Evolutionary conservation across 2,888 invertebrate genomes (phyloP).

Genomic region (Scelioninae gen. 2): DNA sequence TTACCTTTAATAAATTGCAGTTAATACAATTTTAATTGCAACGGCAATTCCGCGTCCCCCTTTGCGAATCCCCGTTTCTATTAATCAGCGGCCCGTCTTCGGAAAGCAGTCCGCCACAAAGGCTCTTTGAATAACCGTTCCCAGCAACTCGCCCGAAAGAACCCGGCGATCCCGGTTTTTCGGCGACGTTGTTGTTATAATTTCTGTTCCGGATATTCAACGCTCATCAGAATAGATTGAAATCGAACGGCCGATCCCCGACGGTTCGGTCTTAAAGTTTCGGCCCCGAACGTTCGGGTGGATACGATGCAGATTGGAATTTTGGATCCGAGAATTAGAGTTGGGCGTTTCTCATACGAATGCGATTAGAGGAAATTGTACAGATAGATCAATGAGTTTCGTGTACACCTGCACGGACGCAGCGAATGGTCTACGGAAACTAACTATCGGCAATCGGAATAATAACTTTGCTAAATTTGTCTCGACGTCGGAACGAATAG

Average conservation of each 20-base stretch:
- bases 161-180: slow-evolving; percentile 14
- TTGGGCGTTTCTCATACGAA: slow-evolving; percentile 54
- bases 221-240: slow-evolving; percentile 47
- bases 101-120: slow-evolving; percentile 28
- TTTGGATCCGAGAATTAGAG: no score
- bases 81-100: slow-evolving; percentile 19
- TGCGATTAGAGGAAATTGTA: slow-evolving; percentile 53
- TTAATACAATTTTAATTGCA: no score
- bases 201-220: slow-evolving; percentile 39
- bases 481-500: slow-evolving; percentile 8
- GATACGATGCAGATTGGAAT: no score
- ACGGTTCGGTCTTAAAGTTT: slow-evolving; percentile 44
- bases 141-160: neutral
- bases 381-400: slow-evolving; percentile 50
- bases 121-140: slow-evolving; percentile 9
- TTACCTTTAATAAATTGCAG: no score
- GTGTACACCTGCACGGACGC: slow-evolving; percentile 20
- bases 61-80: slow-evolving; percentile 24
- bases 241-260: slow-evolving; percentile 39
- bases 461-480: slow-evolving; percentile 44
- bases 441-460: slow-evolving; percentile 40
- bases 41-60: no score
- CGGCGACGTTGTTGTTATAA: slow-evolving; percentile 31
- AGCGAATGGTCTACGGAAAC: slow-evolving; percentile 44
- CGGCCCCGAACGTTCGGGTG: slow-evolving; percentile 12